phyloP scores from a whole-genome alignment of 2,113 vertebrate species.

The Crotalus viridis region DNA sequence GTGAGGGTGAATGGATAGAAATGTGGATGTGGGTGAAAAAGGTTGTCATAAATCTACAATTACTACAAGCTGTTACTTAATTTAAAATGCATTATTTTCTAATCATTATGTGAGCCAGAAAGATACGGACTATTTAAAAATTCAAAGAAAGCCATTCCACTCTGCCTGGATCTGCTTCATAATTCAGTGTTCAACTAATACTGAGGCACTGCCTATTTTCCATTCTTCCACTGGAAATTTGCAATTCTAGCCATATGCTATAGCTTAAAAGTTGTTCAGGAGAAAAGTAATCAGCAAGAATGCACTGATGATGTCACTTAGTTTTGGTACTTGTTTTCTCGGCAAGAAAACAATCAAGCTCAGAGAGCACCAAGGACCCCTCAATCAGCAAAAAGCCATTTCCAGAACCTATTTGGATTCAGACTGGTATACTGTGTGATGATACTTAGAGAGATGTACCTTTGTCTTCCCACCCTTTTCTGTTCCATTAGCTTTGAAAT shows the following conservation, averaged over 20 bases:
- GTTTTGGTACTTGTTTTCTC: not conserved
- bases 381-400: constrained; percentile 47
- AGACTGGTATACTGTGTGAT: constrained; percentile 21
- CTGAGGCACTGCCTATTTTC: constrained; percentile 49
- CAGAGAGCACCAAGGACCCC: not conserved
- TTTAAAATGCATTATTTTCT: too few relatives aligned
- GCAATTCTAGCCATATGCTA: constrained; percentile 54
- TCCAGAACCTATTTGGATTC: constrained; percentile 50
- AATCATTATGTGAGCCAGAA: not conserved
- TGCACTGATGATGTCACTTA: not conserved
- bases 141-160: not conserved
- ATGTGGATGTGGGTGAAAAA: not conserved
- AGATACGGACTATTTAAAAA: not conserved
- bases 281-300: constrained; percentile 48
- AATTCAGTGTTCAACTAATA: constrained; percentile 36
- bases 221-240: constrained; percentile 62
- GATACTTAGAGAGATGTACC: constrained; percentile 32
- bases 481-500: constrained; percentile 65
- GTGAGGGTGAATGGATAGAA: not conserved
- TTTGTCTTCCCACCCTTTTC: constrained; percentile 63
- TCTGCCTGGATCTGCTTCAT: constrained; percentile 18
- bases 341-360: not conserved
- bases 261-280: constrained; percentile 34
- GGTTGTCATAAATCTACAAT: not conserved
- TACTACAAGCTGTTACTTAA: not conserved